Conservation (phyloP, 2,797 vertebrate species). For the Clamator glandarius region DNA sequence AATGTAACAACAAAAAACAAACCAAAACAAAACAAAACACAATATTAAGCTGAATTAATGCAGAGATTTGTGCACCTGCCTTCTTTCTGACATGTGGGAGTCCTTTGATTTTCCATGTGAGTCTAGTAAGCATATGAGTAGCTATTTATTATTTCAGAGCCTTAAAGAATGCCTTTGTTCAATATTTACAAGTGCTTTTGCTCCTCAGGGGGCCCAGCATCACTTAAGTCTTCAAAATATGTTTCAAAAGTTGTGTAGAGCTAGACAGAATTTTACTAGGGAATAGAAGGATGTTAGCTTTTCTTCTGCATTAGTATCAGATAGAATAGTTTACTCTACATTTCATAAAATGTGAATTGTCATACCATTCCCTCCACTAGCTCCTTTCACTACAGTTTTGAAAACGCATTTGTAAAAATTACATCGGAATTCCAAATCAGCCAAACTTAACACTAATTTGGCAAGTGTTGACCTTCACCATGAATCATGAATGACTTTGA, state of each 20-base stretch:
- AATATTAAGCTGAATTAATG: background rate
- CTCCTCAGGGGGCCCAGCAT: background rate
- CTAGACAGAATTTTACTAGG: background rate
- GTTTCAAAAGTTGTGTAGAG: background rate
- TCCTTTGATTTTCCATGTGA: background rate
- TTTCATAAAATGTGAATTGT: background rate
- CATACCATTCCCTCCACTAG: background rate
- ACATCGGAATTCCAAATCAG: background rate
- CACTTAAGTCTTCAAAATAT: background rate
- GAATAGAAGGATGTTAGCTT: background rate
- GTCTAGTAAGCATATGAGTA: background rate
- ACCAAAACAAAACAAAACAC: too few relatives aligned
- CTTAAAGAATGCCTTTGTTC: background rate
- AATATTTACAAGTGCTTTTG: background rate
- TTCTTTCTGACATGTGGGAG: background rate
- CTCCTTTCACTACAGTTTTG: background rate
- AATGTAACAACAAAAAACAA: background rate
- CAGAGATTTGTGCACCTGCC: background rate
- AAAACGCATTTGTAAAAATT: background rate
- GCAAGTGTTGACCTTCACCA: background rate
- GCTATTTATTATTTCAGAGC: background rate
- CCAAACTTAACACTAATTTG: background rate
- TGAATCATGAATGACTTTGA: background rate
- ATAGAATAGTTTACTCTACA: background rate
- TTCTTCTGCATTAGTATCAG: background rate